Base-by-base conservation (phyloP, 2,797 vertebrate genomes). In the Enteromius treurensis region DNA sequence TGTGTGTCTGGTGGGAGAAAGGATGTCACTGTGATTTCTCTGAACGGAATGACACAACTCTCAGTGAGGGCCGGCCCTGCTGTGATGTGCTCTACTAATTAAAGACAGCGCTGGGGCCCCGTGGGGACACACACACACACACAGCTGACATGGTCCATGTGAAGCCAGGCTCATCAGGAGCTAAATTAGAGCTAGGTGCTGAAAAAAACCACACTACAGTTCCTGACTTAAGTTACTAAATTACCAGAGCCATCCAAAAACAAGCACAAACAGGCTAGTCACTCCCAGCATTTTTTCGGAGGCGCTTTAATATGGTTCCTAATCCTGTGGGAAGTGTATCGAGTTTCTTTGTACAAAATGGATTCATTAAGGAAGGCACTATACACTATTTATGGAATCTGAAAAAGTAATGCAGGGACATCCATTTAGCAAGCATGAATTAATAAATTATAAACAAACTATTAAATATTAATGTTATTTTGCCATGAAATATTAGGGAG, bases 31-130 rank as follows among this genome's bases (percentile, higher is more conserved):
- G 87, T 89, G 89, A 91, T 91, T 90, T 91, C 78, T 85, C 86
- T 89, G 82, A 90, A 75, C 71, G 79, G 76, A 82, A 70, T 90
- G 89, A 90, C 87, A 83, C 85, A 84, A 37, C 67, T 62, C 83
- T 86, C 82, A 80, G 87, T 84, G 45, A 84, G 79, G 68, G 84
- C 62, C 77, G 85, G 82, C 87, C 89, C 86, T 83, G 86, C 89
- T 89, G 90, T 77, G 90, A 89, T 88, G 82, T 53, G 81, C 84
- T 90, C 80, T 84, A 87, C 92, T 92, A 91, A 94, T 93, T 93
- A 91, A 92, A 92, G 89, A 82, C 79, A 76, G 83, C 67, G 62
- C 83, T 26, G 76, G 69, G 45, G 82, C 81, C 84, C 85, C 49
- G 58, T 84, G 75, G 85, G 78, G 60, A 85, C 67, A 70, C 83